Conservation (phyloP, 1,140 invertebrate genomes). For the Drosophila arizonae region DNA sequence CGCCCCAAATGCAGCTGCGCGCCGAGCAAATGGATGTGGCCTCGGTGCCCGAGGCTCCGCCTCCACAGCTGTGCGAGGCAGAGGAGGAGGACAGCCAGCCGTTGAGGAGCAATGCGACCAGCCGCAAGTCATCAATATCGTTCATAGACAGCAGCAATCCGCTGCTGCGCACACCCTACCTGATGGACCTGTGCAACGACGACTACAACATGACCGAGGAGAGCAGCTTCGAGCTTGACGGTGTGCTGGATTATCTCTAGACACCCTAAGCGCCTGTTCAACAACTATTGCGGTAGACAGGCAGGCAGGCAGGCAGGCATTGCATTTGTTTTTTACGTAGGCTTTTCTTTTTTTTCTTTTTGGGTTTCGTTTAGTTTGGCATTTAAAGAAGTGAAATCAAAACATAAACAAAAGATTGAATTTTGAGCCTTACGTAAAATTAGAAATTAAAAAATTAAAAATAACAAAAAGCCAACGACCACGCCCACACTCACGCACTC, state of each 20-base stretch:
- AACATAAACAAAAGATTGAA: conserved; percentile 61
- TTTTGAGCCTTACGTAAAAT: conserved; percentile 56
- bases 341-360: conserved; percentile 31
- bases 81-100: neutral
- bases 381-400: conserved; percentile 39
- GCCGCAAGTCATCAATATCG: conserved; percentile 73
- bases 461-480: neutral
- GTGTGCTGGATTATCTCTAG: conserved; percentile 61
- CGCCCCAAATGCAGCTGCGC: conserved; percentile 38
- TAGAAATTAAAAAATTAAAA: neutral
- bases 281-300: neutral
- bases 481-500: neutral
- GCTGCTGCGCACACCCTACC: conserved; percentile 62
- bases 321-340: conserved; percentile 41
- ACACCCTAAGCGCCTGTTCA: conserved; percentile 34
- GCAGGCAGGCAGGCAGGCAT: conserved; percentile 3
- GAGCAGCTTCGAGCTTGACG: conserved; percentile 57
- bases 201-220: conserved; percentile 71
- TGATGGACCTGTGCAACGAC: conserved; percentile 76
- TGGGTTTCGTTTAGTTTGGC: conserved; percentile 23
- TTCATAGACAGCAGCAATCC: conserved; percentile 74
- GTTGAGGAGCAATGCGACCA: conserved; percentile 24
- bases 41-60: conserved; percentile 26
- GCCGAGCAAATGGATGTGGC: conserved; percentile 5
- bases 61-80: neutral